These are phyloP conservation scores for Tipula helvola DNA, from an alignment of 2,888 invertebrate genomes.

Conservation along the genomic window DNA sequence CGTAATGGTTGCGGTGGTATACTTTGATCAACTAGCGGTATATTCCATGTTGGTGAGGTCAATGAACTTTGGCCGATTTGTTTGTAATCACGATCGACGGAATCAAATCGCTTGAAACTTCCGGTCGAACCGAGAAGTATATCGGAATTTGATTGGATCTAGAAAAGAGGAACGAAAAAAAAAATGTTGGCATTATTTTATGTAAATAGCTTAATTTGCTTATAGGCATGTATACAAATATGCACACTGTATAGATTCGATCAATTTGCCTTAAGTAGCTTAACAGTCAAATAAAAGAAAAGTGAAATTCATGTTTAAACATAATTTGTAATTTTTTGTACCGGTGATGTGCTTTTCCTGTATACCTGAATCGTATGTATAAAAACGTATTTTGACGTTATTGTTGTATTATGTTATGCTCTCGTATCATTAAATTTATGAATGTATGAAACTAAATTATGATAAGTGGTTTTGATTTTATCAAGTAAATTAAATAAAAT, in stretches of 20 bases:
- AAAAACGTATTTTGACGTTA: neutral
- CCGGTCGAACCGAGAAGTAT: conserved; percentile 47
- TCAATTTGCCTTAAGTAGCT: neutral
- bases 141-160: conserved; percentile 54
- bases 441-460: neutral
- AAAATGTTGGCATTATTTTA: neutral
- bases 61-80: conserved; percentile 37
- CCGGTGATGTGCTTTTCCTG: neutral
- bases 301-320: neutral
- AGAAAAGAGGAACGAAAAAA: conserved; percentile 9
- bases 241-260: neutral
- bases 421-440: neutral
- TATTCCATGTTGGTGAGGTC: conserved; percentile 30
- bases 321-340: neutral
- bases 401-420: neutral
- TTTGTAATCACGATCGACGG: conserved; percentile 44
- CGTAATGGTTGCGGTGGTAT: conserved; percentile 55
- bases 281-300: neutral
- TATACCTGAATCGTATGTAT: neutral
- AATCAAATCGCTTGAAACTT: conserved; percentile 52
- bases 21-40: conserved; percentile 25
- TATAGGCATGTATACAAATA: neutral
- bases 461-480: neutral
- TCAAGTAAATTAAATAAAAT: neutral
- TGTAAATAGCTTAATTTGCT: neutral